Evolutionary conservation across 2,888 invertebrate species (phyloP), one percentile per base, ranked within the genome.

Genomic region (Metellina segmentata): DNA sequence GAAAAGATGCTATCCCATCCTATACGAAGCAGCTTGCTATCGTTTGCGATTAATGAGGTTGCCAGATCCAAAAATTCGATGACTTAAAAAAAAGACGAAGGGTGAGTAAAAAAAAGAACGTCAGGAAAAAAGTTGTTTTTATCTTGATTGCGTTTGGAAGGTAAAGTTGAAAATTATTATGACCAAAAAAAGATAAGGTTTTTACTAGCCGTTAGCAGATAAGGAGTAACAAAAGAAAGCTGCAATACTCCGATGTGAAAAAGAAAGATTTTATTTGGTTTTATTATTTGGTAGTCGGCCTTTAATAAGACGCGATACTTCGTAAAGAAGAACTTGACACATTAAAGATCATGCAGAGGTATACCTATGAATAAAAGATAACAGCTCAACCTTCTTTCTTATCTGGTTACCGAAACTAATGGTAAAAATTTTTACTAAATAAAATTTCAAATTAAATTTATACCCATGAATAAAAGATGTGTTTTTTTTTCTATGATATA

Each of bases 41-140:
- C 89, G 89, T 75, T 51, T 82, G 89, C 89, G 83, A 83, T 89
- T 89, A 89, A 89, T 89, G 89, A 89, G 78, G 83, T 89, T 89
- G 89, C 89, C 83, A 89, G 89, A 78, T 83, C 71, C 71, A 53
- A 81, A 88, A 61, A 86, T 78, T 51, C 69, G 69, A 85, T 85
- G 75, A 61, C 71, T 71, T 85, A 19, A 48, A 52, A 86, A 86
- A 78, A 48, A 78, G 51, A 19, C 69, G 51, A 77, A 78, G 13
- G 34, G 34, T 34, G 34, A 16, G 70, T 16, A n/a, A 69, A 69
- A 69, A 79, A 79, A 79, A 79, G 20, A 16, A 20, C n/a, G 20
- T 6, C 19, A 20, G 20, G 16, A 74, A 71, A 82, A 77, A 77
- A 77, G 13, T 71, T 34, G n/a, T 82, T 48, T 81, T 19, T 61